phyloP scores from a whole-genome alignment of 2,113 vertebrate species.

The Silurus meridionalis region DNA sequence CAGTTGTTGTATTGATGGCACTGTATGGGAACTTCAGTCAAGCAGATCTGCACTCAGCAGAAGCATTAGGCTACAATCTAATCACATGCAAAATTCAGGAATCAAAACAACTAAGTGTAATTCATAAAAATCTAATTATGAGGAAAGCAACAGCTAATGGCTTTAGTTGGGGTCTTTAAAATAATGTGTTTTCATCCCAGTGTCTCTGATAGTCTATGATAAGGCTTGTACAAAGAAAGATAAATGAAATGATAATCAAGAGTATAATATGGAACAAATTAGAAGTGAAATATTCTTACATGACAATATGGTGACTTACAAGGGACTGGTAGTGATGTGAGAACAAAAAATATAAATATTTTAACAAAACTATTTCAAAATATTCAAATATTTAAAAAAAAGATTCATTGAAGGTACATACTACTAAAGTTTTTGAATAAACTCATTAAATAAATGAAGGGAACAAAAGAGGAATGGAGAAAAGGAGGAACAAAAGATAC shows the following conservation, averaged over 20 bases:
- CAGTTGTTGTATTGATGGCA: slow-evolving; percentile 9
- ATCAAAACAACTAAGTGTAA: neutral
- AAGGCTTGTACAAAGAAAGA: neutral
- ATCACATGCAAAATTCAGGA: neutral
- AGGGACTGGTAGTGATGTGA: neutral
- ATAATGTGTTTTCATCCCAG: neutral
- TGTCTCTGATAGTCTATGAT: no score
- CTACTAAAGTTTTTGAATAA: neutral
- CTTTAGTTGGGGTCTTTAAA: neutral
- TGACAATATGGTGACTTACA: neutral
- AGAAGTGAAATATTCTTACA: no score
- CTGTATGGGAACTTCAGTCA: slow-evolving; percentile 26
- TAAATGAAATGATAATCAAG: neutral
- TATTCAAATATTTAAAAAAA: neutral
- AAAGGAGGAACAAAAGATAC: neutral
- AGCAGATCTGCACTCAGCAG: neutral
- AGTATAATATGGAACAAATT: neutral
- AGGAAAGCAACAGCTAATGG: neutral
- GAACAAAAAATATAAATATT: no score
- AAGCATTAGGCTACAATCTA: neutral
- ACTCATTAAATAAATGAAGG: neutral
- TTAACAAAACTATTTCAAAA: neutral
- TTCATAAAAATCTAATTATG: neutral
- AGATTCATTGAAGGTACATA: neutral
- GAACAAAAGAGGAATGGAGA: neutral